These are phyloP conservation scores for Apus apus DNA, from an alignment of 2,113 vertebrate genomes.

Conservation along the genomic window DNA sequence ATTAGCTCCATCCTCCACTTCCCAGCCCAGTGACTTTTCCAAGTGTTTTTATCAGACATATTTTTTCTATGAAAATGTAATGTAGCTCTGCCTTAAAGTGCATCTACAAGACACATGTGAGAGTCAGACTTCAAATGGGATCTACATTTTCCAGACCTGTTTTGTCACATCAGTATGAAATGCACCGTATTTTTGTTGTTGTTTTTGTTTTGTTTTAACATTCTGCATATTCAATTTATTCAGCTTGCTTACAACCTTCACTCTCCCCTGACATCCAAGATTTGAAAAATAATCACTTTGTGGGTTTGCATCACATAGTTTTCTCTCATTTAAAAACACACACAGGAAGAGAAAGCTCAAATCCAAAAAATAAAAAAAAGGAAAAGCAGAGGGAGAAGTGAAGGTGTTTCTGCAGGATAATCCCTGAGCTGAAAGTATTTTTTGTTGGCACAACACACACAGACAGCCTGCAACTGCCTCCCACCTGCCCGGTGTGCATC, in stretches of 20 bases:
- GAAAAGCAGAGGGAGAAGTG: not conserved
- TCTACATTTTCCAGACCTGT: not conserved
- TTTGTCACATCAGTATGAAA: not conserved
- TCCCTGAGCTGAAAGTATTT: slow-evolving; percentile 16
- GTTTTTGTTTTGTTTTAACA: not conserved
- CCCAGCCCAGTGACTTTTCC: not conserved
- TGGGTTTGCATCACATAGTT: not conserved
- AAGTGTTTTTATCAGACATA: slow-evolving; percentile 28
- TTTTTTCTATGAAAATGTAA: slow-evolving; percentile 20
- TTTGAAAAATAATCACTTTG: slow-evolving; percentile 43
- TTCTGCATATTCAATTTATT: slow-evolving; percentile 15
- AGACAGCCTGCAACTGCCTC: not conserved
- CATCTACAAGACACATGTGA: not conserved
- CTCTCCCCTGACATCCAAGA: not conserved
- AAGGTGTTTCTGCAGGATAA: not conserved
- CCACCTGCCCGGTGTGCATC: not conserved
- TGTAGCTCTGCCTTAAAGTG: not conserved
- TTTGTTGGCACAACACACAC: not conserved
- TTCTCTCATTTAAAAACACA: not conserved
- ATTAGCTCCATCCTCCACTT: not conserved
- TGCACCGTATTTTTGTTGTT: not conserved
- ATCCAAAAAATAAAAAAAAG: not conserved
- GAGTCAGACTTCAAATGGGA: not conserved
- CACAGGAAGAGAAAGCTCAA: not conserved
- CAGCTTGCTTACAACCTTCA: not conserved